phyloP scores from a whole-genome alignment of 2,888 invertebrate species.

The Agriopis aurantiaria region DNA sequence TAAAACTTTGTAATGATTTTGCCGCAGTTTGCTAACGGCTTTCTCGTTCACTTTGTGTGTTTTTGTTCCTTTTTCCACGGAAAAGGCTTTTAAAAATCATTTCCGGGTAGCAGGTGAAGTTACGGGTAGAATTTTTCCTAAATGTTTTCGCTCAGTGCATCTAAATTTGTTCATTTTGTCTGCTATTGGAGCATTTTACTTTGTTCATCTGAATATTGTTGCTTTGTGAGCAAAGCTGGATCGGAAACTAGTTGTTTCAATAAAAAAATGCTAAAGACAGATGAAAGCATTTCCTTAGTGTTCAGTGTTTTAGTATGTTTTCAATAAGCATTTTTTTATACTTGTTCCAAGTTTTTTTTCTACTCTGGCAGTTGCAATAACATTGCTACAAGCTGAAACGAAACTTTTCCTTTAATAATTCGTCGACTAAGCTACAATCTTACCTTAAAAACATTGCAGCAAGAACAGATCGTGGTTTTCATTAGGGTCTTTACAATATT shows the following conservation, averaged over 20 bases:
- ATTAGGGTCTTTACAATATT: no score
- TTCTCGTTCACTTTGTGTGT: slow-evolving; percentile 31
- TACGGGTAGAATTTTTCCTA: slow-evolving; percentile 39
- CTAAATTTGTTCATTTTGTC: slow-evolving; percentile 35
- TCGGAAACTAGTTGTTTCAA: neutral
- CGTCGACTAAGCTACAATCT: no score
- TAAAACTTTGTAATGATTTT: slow-evolving; percentile 65
- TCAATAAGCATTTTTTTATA: no score
- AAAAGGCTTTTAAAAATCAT: slow-evolving; percentile 45
- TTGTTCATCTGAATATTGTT: slow-evolving; percentile 14
- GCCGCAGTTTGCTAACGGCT: slow-evolving; percentile 49
- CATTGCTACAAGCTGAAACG: no score
- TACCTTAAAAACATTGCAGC: no score
- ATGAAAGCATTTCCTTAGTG: no score
- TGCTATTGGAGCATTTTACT: slow-evolving; percentile 32
- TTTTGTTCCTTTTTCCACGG: slow-evolving; percentile 27
- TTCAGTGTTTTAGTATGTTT: no score
- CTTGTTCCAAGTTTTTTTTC: no score
- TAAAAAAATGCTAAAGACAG: neutral
- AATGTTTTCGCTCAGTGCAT: slow-evolving; percentile 47
- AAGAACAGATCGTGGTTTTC: no score
- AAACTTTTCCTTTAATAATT: no score
- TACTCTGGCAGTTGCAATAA: no score
- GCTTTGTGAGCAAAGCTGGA: neutral
- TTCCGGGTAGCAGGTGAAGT: slow-evolving; percentile 44